phyloP scores from a whole-genome alignment of 2,113 vertebrate genomes.

The Corythoichthys haematopterus region DNA sequence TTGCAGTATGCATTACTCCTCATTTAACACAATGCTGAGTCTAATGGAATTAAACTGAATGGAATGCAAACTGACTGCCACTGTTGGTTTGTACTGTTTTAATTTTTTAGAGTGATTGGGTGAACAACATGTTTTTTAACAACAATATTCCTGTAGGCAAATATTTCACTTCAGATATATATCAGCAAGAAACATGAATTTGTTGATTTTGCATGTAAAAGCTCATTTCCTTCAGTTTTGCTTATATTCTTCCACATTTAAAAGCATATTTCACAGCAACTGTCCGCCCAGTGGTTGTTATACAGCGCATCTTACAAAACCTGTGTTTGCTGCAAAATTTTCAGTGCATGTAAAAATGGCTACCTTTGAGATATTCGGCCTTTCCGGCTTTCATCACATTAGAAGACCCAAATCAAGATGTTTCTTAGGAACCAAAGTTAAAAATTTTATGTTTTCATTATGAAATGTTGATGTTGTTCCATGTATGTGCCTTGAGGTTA shows the following conservation, averaged over 20 bases:
- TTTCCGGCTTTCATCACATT: slow-evolving; percentile 26
- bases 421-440: slow-evolving; percentile 78
- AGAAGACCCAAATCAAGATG: slow-evolving; percentile 36
- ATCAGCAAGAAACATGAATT: slow-evolving; percentile 39
- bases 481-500: slow-evolving; percentile 83
- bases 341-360: slow-evolving; percentile 55
- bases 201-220: slow-evolving; percentile 54
- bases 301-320: slow-evolving; percentile 11
- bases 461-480: slow-evolving; percentile 75
- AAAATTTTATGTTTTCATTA: slow-evolving; percentile 68
- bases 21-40: slow-evolving; percentile 48
- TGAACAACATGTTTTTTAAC: not conserved
- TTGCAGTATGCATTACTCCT: slow-evolving; percentile 45
- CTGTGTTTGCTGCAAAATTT: slow-evolving; percentile 25
- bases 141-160: slow-evolving; percentile 20
- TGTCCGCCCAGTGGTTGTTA: slow-evolving; percentile 15
- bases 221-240: slow-evolving; percentile 35
- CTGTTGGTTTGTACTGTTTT: slow-evolving; percentile 30
- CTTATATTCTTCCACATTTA: slow-evolving; percentile 13
- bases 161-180: slow-evolving; percentile 34
- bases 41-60: slow-evolving; percentile 41
- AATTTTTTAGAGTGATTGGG: not conserved
- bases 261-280: slow-evolving; percentile 2
- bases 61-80: slow-evolving; percentile 26
- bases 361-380: slow-evolving; percentile 15